Base-by-base conservation (phyloP, 2,888 invertebrate species). In the Eupithecia insigniata region DNA sequence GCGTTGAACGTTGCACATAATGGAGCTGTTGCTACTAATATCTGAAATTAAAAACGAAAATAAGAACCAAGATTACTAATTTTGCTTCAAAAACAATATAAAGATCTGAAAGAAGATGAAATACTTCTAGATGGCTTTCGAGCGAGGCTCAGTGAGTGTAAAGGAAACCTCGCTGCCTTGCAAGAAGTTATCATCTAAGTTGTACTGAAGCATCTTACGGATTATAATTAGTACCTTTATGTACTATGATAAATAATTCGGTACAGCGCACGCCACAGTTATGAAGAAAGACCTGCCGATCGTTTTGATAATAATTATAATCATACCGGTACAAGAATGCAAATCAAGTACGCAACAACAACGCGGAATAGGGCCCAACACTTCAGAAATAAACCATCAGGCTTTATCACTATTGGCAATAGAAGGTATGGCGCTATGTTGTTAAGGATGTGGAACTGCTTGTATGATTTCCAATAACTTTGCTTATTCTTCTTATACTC, bases 341-440 rank as follows among this genome's bases (percentile, higher is more conserved):
- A 90, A 30, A 92, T 77, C 46, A 88, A 69, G 80, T 90, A 91
- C 14, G 92, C 92, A 5, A 86, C 76, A 8, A 81, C 69, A 66
- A 92, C 84, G 71, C 93, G 83, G 22, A 92, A 73, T 32, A 88
- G 78, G 3, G 90, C 87, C 93, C 93, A 94, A 55, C 78, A 83
- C 81, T 89, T 89, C 34, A 94, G 80, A 78, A 93, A 93, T 78
- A 88, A 80, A 12, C 94, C 94, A 77, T 91, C 87, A 1, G 93
- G 93, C 77, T 85, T 90, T 66, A 94, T 90, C 2, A 83, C 82
- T 55, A 92, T 83, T 6, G 94, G 94, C 81, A 93, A 79, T 22
- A 94, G 79, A 26, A 92, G 67, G 78, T 91, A 93, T 2, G 85
- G 87, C 1, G 91, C 86, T 69, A 92, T 64, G 55, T 86, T 88